Percentiles rank a stretch among this genome's conserved stretches.
These are phyloP conservation scores for Eupeodes latifasciatus DNA, from an alignment of 2,888 invertebrate genomes.

Conservation along the genomic window DNA sequence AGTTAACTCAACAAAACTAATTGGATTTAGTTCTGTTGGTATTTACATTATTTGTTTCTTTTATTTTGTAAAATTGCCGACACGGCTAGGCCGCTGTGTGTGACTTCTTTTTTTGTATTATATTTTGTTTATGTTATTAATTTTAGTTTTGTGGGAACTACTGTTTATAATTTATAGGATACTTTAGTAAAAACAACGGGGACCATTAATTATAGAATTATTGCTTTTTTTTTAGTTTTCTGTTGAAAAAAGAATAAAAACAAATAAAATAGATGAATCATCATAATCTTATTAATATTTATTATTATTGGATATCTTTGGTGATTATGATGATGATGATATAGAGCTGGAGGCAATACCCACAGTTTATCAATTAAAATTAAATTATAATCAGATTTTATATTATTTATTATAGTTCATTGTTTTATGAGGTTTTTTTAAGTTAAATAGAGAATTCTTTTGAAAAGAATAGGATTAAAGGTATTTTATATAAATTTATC, in stretches of 20 bases:
- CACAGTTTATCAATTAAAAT: constrained; percentile 21
- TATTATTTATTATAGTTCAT: constrained; percentile 8
- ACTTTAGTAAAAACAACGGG: neutral
- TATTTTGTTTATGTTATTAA: constrained; percentile 10
- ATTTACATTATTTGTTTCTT: neutral
- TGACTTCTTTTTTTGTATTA: constrained; percentile 1
- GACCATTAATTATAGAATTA: constrained; percentile 29
- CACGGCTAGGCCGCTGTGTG: neutral
- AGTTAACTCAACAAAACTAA: constrained; percentile 16
- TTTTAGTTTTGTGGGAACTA: constrained; percentile 23
- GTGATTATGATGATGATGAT: neutral
- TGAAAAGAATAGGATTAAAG: neutral
- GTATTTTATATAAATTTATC: neutral
- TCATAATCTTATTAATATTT: constrained; percentile 15
- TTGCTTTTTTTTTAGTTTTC: neutral
- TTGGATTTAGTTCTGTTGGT: constrained; percentile 28
- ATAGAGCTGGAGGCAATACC: neutral
- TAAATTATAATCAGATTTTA: constrained; percentile 14
- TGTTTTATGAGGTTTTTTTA: neutral
- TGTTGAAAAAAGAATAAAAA: neutral
- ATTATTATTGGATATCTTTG: neutral
- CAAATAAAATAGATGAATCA: constrained; percentile 30
- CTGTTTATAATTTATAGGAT: constrained; percentile 5
- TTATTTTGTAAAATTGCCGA: neutral
- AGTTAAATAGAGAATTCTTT: neutral